Conservation (phyloP, 1,140 invertebrate species). For the Orussus abietinus region DNA sequence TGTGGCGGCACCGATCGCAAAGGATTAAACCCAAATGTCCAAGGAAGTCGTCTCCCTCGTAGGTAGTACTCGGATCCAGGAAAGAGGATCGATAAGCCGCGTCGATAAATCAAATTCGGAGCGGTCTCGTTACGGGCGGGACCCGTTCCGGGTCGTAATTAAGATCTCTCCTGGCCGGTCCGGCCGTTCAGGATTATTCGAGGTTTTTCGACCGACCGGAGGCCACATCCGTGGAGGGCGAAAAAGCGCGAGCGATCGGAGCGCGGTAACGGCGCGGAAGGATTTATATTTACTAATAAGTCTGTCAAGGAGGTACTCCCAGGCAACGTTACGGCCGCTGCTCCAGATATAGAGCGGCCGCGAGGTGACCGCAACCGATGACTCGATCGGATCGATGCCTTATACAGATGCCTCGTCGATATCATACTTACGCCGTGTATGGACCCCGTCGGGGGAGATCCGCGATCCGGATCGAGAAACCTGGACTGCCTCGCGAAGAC, state of each 20-base stretch:
- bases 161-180: constrained; percentile 16
- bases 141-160: constrained; percentile 17
- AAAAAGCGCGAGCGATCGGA: constrained; percentile 11
- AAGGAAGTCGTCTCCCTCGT: too few species aligned
- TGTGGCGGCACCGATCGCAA: too few species aligned
- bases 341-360: constrained; percentile 19
- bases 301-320: constrained; percentile 22
- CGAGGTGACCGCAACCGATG: too few species aligned
- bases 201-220: background rate
- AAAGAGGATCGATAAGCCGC: too few species aligned
- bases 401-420: constrained; percentile 23
- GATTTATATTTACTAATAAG: constrained; percentile 28
- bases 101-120: constrained; percentile 24
- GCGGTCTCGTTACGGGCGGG: constrained; percentile 10
- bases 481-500: constrained; percentile 15
- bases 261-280: constrained; percentile 14
- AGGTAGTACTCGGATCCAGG: too few species aligned
- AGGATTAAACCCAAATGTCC: too few species aligned
- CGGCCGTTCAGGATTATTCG: constrained; percentile 3
- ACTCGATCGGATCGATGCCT: constrained; percentile 6
- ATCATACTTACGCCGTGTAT: constrained; percentile 24
- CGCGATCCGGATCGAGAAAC: constrained; percentile 18
- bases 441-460: too few species aligned
- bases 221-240: background rate
- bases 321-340: constrained; percentile 13